phyloP scores from a whole-genome alignment of 2,113 vertebrate species.

The Pontoporia blainvillei region DNA sequence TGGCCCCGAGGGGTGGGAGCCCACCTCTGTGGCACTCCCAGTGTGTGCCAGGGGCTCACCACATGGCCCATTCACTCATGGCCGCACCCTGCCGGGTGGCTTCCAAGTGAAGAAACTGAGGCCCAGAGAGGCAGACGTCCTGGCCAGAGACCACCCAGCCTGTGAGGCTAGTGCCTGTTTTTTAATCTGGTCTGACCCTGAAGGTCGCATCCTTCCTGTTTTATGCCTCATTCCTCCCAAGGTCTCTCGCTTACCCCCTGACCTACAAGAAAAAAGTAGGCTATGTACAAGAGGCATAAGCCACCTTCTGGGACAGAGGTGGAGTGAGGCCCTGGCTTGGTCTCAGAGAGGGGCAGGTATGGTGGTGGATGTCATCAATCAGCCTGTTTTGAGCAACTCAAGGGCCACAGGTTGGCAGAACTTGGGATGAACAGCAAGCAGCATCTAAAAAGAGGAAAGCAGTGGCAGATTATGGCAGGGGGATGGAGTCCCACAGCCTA shows the following conservation, averaged over 20 bases:
- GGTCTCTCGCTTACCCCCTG: not conserved
- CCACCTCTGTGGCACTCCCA: not conserved
- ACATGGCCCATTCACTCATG: not conserved
- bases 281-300: not conserved
- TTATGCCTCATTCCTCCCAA: not conserved
- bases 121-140: not conserved
- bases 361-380: not conserved
- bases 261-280: not conserved
- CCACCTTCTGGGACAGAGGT: not conserved
- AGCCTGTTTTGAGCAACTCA: constrained; percentile 11
- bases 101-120: not conserved
- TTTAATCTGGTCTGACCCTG: not conserved
- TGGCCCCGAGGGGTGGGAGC: rapidly evolving
- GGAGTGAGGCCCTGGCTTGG: not conserved
- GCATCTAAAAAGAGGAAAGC: constrained; percentile 56
- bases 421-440: constrained; percentile 39
- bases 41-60: too few relatives aligned
- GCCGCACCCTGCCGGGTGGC: not conserved
- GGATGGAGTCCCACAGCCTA: not conserved
- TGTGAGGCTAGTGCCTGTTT: not conserved
- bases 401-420: constrained; percentile 32
- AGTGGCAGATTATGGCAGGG: not conserved
- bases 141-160: not conserved
- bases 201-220: not conserved
- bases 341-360: not conserved